These are phyloP conservation scores for Globodera rostochiensis DNA, from an alignment of 1,140 invertebrate genomes.

Conservation along the genomic window DNA sequence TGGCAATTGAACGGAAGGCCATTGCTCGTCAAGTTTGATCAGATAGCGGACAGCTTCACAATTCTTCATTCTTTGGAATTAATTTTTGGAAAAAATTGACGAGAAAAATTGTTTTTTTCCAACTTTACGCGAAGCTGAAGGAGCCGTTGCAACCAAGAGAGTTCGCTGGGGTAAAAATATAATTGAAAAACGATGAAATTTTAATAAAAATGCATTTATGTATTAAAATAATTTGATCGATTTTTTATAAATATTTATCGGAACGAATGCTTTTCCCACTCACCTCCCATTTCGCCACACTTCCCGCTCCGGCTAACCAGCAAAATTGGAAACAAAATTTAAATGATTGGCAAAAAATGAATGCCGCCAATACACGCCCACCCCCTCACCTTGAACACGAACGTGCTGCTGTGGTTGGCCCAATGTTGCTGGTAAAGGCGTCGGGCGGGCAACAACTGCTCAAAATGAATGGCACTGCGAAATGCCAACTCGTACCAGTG, in stretches of 20 bases:
- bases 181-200: not conserved
- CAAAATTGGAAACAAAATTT: not conserved
- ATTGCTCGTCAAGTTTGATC: slow-evolving; percentile 35
- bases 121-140: slow-evolving; percentile 45
- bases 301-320: slow-evolving; percentile 38
- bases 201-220: not conserved
- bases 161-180: slow-evolving; percentile 20
- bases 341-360: not conserved
- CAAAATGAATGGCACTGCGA: slow-evolving; percentile 45
- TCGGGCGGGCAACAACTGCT: slow-evolving; percentile 38
- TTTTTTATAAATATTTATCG: no score
- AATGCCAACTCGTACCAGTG: slow-evolving; percentile 50
- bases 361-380: not conserved
- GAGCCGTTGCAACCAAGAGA: slow-evolving; percentile 49
- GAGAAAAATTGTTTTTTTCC: not conserved
- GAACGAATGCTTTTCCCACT: not conserved
- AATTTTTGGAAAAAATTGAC: not conserved
- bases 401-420: slow-evolving; percentile 47
- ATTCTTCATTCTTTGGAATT: slow-evolving; percentile 29
- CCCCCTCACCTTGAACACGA: slow-evolving; percentile 40
- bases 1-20: slow-evolving; percentile 25
- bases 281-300: slow-evolving; percentile 41
- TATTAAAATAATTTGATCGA: not conserved
- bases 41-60: slow-evolving; percentile 37
- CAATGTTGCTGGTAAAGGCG: slow-evolving; percentile 46